A percentile compares a stretch with the other conserved stretches of the same genome.
Evolutionary conservation across 2,113 vertebrate species (phyloP).

Genomic region (Seriola rivoliana): DNA sequence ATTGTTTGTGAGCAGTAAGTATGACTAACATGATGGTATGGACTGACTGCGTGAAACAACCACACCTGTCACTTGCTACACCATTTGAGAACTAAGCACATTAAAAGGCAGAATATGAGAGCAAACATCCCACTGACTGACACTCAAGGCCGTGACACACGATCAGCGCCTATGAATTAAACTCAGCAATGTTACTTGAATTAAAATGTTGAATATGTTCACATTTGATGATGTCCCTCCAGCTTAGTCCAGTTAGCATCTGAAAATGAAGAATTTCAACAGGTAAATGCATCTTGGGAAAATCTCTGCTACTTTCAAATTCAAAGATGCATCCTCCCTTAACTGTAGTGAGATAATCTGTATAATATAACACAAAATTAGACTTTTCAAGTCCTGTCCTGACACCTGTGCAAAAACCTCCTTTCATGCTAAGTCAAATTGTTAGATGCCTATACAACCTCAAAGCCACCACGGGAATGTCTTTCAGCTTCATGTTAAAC

Average conservation of each 20-base stretch:
- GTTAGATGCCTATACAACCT: slow-evolving; percentile 7
- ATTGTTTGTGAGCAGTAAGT: slow-evolving; percentile 2
- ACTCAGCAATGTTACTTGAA: not conserved
- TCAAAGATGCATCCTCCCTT: not conserved
- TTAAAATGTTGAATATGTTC: not conserved
- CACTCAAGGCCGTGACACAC: slow-evolving; percentile 18
- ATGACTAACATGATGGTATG: not conserved
- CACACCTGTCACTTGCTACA: slow-evolving; percentile 34
- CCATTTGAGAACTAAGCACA: slow-evolving; percentile 5
- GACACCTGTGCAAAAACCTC: not conserved
- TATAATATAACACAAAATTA: not conserved
- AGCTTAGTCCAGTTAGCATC: not conserved
- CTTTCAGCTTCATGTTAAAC: slow-evolving; percentile 18
- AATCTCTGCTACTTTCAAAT: slow-evolving; percentile 11
- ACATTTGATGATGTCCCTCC: not conserved
- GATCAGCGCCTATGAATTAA: not conserved
- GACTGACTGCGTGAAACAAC: not conserved
- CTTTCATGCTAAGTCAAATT: not conserved
- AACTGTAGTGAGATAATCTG: not conserved
- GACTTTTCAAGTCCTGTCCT: slow-evolving; percentile 14
- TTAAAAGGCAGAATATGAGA: slow-evolving; percentile 12
- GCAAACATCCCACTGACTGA: slow-evolving; percentile 20
- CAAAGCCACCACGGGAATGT: slow-evolving; percentile 34
- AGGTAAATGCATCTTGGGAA: slow-evolving; percentile 1
- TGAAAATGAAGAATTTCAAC: not conserved